phyloP scores from a whole-genome alignment of 2,113 vertebrate species.

The Pseudolaguvia tuberculata region DNA sequence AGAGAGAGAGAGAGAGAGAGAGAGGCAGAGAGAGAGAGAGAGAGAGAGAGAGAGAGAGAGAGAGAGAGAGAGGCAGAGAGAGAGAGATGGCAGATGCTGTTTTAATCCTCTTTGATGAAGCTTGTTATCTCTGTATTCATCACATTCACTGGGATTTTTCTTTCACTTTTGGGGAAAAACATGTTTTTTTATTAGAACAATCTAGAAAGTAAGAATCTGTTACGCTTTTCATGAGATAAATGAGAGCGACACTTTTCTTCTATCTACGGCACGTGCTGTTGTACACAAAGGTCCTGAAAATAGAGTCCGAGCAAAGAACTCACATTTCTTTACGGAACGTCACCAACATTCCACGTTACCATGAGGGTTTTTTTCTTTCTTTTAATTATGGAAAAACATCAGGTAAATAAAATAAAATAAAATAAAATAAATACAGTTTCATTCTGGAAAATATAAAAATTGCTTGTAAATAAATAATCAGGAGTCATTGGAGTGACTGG shows the following conservation, averaged over 20 bases:
- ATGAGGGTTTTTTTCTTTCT: too few relatives aligned
- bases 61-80: neutral
- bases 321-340: too few relatives aligned
- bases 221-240: too few relatives aligned
- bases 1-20: too few relatives aligned
- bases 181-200: neutral
- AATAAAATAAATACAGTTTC: too few relatives aligned
- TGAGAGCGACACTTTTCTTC: too few relatives aligned
- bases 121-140: slow-evolving; percentile 11
- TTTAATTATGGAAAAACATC: too few relatives aligned
- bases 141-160: neutral
- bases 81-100: slow-evolving; percentile 2
- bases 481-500: too few relatives aligned
- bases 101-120: slow-evolving; percentile 12
- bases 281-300: neutral
- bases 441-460: too few relatives aligned
- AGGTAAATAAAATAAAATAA: too few relatives aligned
- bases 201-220: neutral
- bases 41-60: neutral
- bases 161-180: neutral
- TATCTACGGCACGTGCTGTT: neutral
- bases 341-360: too few relatives aligned
- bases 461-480: too few relatives aligned
- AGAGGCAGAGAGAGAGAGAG: neutral
- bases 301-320: neutral